Percentiles rank a stretch among this genome's conserved stretches.
Conservation (phyloP, 2,113 vertebrate species). For the Myotis yumanensis region DNA sequence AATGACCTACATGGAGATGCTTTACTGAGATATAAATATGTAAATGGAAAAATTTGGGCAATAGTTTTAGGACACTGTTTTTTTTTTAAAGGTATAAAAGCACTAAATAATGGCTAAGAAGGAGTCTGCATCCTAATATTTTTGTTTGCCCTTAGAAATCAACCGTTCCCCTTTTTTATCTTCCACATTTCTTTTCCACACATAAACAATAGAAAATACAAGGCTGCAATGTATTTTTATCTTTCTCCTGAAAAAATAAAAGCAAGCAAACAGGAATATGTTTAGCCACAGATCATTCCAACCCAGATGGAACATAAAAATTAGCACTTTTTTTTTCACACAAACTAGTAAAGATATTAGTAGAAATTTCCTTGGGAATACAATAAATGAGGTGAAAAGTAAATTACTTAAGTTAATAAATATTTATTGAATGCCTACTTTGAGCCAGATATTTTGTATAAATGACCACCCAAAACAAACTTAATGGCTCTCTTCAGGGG, state of each 20-base stretch:
- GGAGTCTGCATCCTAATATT: neutral
- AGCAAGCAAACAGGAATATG: neutral
- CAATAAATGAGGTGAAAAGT: neutral
- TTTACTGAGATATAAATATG: conserved; percentile 67
- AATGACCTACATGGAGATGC: conserved; percentile 64
- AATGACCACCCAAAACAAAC: neutral
- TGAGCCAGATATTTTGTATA: neutral
- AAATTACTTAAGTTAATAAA: neutral
- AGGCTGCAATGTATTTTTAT: neutral
- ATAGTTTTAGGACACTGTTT: neutral
- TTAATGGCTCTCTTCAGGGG: neutral
- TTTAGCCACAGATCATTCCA: neutral
- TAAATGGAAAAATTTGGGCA: conserved; percentile 2
- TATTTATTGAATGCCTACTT: neutral
- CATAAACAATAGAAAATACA: neutral
- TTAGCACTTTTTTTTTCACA: neutral
- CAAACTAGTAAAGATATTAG: neutral
- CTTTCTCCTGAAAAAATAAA: neutral
- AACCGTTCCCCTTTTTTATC: neutral
- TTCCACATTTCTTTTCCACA: neutral
- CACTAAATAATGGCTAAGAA: neutral
- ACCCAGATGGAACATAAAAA: neutral
- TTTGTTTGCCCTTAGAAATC: neutral
- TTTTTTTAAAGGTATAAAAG: neutral
- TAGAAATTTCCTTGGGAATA: neutral